Conservation (phyloP, 2,113 vertebrate genomes). For the Rousettus leschenaultii region DNA sequence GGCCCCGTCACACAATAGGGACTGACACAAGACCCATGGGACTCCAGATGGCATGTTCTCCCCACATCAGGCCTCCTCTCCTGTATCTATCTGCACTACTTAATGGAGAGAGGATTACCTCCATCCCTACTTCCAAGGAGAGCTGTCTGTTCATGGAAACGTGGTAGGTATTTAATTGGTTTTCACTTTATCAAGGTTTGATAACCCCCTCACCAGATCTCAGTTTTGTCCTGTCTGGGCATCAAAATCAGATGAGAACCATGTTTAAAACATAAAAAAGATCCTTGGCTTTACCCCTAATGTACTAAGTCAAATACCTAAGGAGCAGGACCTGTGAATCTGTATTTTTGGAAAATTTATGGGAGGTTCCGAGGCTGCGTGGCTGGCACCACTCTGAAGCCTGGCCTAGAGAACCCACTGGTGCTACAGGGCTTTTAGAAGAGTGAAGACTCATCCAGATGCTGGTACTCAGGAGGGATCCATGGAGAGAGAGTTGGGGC, state of each 20-base stretch:
- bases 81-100: neutral
- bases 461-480: neutral
- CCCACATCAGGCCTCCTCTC: neutral
- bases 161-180: neutral
- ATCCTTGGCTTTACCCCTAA: neutral
- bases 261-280: neutral
- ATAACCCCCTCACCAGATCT: neutral
- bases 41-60: neutral
- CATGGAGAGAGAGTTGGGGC: neutral
- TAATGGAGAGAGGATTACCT: neutral
- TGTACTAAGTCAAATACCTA: neutral
- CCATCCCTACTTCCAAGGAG: neutral
- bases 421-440: neutral
- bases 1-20: neutral
- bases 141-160: neutral
- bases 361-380: neutral
- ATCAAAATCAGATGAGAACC: neutral
- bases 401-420: neutral
- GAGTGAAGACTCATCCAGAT: neutral
- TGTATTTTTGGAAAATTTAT: neutral
- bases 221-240: neutral
- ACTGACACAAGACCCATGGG: neutral
- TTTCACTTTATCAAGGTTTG: neutral
- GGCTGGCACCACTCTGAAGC: neutral
- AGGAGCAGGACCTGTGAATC: neutral